These are phyloP conservation scores for Phenganax subtilis DNA, from an alignment of 92 coral and sea anemone species.

Conservation along the genomic window DNA sequence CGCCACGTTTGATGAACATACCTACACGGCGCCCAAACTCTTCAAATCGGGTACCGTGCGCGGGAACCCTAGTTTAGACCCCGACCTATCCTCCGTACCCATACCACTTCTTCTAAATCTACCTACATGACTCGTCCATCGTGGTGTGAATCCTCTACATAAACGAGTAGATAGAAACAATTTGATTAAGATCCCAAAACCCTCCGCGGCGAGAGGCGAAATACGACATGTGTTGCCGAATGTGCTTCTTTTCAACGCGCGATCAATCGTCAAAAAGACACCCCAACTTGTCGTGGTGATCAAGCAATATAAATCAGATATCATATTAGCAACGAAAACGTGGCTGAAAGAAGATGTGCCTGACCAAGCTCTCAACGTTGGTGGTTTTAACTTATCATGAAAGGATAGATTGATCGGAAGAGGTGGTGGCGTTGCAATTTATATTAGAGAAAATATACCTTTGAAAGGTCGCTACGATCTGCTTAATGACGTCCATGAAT, in stretches of 20 bases:
- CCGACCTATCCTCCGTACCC: no score
- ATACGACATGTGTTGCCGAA: conserved; percentile 11
- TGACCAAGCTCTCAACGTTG: conserved; percentile 14
- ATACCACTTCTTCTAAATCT: no score
- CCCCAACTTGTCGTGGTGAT: conserved; percentile 11
- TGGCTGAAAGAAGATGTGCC: conserved; percentile 2
- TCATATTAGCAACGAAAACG: background rate
- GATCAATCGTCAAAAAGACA: conserved; percentile 19
- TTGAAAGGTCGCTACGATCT: background rate
- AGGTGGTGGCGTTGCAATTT: conserved; percentile 24
- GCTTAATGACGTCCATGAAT: background rate
- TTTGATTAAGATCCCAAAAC: conserved; percentile 14
- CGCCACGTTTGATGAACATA: no score
- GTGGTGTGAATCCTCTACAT: no score
- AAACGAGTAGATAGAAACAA: conserved; percentile 23
- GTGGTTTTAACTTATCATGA: conserved; percentile 18
- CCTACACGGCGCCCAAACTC: no score
- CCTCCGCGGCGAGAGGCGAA: background rate
- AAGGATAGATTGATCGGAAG: conserved; percentile 17
- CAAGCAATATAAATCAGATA: conserved; percentile 19
- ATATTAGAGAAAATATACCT: background rate
- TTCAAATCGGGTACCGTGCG: no score
- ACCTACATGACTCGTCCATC: no score
- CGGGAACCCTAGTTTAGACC: no score
- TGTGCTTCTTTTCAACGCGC: conserved; percentile 27